Base-by-base conservation (phyloP, 1,140 invertebrate species). In the Odontomachus brunneus region DNA sequence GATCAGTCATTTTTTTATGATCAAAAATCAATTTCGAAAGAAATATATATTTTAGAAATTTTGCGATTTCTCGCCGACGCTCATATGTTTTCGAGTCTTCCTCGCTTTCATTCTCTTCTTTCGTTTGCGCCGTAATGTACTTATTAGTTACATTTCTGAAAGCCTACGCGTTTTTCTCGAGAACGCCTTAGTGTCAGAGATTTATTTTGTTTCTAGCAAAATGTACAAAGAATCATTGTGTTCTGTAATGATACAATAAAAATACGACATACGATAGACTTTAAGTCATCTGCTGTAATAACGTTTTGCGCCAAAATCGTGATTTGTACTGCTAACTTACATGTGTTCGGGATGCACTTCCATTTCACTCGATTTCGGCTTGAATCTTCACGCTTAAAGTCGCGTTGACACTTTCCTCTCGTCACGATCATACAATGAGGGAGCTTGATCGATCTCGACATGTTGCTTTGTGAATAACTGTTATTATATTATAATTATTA, bases 201-300 rank as follows among this genome's bases (percentile, higher is more conserved):
- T 57, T 44, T 15, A 33, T 44, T 69, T 80, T 55, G 29, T 29
- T 69, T 57, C 24, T 80, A 71, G 65, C 17, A 69, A 57, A 80
- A 80, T 80, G 75, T 80, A 71, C 75, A 80, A 24, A 76, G 19
- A 80, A n/a, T 69, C 14, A 80, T 69, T 66, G 48, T 53, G 48
- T 66, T 80, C 22, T 57, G 14, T 57, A 69, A 48, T 71, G 71
- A 67, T 24, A 69, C 29, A 80, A 69, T 38, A 80, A 22, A 53
- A 63, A 29, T 29, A 26, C 51, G 51, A 29, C 66, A 69, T 80
- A 71, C n/a, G 33, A 15, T 71, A 71, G 63, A 63, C 29, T 29
- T 78, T 48, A 80, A 80, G 51, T 71, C 69, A 76, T 14, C 44
- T 76, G 53, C 22, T 67, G 38, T 49, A 44, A n/a, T 33, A 63